A percentile compares a stretch with the other conserved stretches of the same genome.
Evolutionary conservation across 1,140 invertebrate species (phyloP).

Genomic region (Drosophila bocki): DNA sequence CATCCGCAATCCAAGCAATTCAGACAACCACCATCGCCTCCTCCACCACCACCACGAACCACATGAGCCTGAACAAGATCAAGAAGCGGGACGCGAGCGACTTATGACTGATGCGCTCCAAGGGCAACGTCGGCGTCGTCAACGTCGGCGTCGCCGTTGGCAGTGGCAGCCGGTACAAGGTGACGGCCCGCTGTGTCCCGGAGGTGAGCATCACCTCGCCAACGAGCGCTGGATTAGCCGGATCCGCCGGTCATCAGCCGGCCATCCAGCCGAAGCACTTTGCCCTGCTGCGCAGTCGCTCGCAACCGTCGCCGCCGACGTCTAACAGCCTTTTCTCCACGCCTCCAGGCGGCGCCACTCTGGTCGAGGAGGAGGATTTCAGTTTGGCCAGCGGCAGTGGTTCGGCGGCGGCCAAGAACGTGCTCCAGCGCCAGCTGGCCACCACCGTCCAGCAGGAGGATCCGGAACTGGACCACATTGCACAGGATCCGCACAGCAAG

Average conservation of each 20-base stretch:
- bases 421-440: constrained; percentile 72
- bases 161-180: constrained; percentile 81
- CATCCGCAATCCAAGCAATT: constrained; percentile 44
- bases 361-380: constrained; percentile 83
- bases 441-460: constrained; percentile 67
- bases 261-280: constrained; percentile 70
- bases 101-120: constrained; percentile 85
- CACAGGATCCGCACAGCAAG: constrained; percentile 40
- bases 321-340: constrained; percentile 84
- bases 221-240: constrained; percentile 56
- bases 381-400: constrained; percentile 72
- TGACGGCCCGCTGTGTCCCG: constrained; percentile 83
- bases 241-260: constrained; percentile 42
- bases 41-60: constrained; percentile 63
- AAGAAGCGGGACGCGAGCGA: constrained; percentile 84
- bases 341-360: constrained; percentile 75
- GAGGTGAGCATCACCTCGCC: constrained; percentile 84
- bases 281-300: constrained; percentile 75
- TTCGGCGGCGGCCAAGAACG: constrained; percentile 56
- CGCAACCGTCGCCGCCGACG: constrained; percentile 62
- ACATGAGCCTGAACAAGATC: constrained; percentile 84
- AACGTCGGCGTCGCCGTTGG: constrained; percentile 65
- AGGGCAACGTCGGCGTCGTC: constrained; percentile 67
- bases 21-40: constrained; percentile 61
- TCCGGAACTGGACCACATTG: constrained; percentile 40